A percentile compares a stretch with the other conserved stretches of the same genome.
These are phyloP conservation scores for Drosophila kambysellisi DNA, from an alignment of 2,888 invertebrate genomes.

Conservation along the genomic window DNA sequence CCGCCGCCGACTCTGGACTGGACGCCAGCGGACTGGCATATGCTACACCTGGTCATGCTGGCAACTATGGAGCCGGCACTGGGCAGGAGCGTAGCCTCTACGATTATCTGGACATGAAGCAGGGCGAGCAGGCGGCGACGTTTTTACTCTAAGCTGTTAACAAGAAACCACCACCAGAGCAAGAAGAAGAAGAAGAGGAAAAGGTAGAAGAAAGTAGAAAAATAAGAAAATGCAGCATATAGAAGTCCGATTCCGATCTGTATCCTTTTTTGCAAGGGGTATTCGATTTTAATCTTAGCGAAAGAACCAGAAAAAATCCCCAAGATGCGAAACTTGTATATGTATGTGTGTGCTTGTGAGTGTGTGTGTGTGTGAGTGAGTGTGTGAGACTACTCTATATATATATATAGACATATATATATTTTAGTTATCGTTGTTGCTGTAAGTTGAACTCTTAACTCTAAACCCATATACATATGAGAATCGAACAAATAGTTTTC, in stretches of 20 bases:
- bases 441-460: slow-evolving; percentile 44
- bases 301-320: slow-evolving; percentile 42
- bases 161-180: slow-evolving; percentile 71
- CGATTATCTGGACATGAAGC: slow-evolving; percentile 72
- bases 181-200: slow-evolving; percentile 37
- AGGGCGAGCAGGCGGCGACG: slow-evolving; percentile 68
- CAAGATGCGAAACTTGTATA: slow-evolving; percentile 7
- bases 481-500: slow-evolving; percentile 53
- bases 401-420: background rate
- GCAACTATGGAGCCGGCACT: slow-evolving; percentile 52
- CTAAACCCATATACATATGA: slow-evolving; percentile 44
- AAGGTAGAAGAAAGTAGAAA: slow-evolving; percentile 29
- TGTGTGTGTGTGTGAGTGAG: background rate
- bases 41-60: slow-evolving; percentile 33
- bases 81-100: slow-evolving; percentile 65
- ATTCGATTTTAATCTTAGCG: slow-evolving; percentile 64
- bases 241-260: background rate
- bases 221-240: background rate
- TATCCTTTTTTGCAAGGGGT: background rate
- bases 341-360: slow-evolving; percentile 9
- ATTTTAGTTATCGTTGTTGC: slow-evolving; percentile 47
- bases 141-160: slow-evolving; percentile 74
- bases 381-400: background rate
- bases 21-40: slow-evolving; percentile 41
- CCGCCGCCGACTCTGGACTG: slow-evolving; percentile 56